These are phyloP conservation scores for Ophioderma brevispina DNA, from an alignment of 35 echinoderm and acorn worm species.

Conservation along the genomic window DNA sequence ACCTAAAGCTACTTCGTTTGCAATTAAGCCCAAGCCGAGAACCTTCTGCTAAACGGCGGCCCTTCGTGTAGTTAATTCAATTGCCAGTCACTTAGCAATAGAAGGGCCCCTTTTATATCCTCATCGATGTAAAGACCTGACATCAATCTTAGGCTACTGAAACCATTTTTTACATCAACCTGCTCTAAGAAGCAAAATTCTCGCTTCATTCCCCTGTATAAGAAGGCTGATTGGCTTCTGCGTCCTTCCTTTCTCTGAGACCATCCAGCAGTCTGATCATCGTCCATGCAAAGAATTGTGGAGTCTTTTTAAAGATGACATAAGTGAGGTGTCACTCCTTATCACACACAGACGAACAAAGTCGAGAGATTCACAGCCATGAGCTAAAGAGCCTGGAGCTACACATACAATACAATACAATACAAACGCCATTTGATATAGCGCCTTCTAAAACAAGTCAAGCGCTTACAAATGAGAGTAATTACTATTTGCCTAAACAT, in stretches of 20 bases:
- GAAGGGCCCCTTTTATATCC: conserved; percentile 45
- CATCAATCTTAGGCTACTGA: conserved; percentile 67
- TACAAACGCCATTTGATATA: no score
- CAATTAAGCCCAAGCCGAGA: conserved; percentile 41
- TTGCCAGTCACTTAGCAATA: conserved; percentile 54
- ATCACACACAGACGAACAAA: conserved; percentile 11
- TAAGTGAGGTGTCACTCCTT: not conserved
- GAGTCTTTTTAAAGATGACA: not conserved
- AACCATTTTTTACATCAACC: conserved; percentile 24
- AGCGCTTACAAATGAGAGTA: no score
- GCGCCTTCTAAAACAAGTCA: no score
- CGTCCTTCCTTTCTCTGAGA: not conserved
- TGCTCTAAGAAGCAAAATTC: not conserved
- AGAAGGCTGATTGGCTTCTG: not conserved
- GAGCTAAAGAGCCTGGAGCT: no score
- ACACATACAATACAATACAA: no score
- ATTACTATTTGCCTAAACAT: no score
- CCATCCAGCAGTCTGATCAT: not conserved
- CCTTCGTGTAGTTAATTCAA: conserved; percentile 56
- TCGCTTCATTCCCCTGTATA: not conserved
- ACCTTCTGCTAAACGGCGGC: conserved; percentile 2
- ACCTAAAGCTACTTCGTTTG: conserved; percentile 45
- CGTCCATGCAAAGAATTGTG: not conserved
- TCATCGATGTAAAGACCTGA: conserved; percentile 74
- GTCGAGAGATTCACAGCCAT: no score